These are phyloP conservation scores for Heterodera carotae DNA, from an alignment of 1,140 invertebrate species.

Conservation along the genomic window DNA sequence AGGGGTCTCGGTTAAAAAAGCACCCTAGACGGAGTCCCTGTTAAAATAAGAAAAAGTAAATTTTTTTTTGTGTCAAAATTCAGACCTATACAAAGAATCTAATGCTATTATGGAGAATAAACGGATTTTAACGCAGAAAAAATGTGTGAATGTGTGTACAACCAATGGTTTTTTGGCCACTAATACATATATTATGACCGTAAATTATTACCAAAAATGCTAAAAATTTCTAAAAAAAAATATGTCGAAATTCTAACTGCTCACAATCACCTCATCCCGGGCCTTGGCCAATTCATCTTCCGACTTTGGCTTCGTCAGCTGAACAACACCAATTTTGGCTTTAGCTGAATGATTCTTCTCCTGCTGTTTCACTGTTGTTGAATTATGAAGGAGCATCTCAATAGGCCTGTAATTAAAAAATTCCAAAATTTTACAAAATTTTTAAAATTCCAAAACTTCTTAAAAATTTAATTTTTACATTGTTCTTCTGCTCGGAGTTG, in stretches of 20 bases:
- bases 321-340: not conserved
- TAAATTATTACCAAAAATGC: not conserved
- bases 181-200: too few relatives aligned
- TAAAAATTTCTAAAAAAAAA: not conserved
- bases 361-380: not conserved
- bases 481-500: slow-evolving; percentile 19
- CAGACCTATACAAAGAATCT: too few relatives aligned
- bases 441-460: too few relatives aligned
- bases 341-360: not conserved
- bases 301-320: not conserved
- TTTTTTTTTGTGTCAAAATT: too few relatives aligned
- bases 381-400: not conserved
- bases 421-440: not conserved
- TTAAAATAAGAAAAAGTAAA: too few relatives aligned
- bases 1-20: too few relatives aligned
- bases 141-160: not conserved
- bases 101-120: too few relatives aligned
- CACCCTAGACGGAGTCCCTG: too few relatives aligned
- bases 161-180: not conserved
- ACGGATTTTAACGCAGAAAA: too few relatives aligned
- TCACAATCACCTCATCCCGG: not conserved
- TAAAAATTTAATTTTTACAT: not conserved
- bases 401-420: not conserved
- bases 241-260: not conserved
- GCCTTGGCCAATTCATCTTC: slow-evolving; percentile 5